Evolutionary conservation across 2,797 vertebrate species (phyloP), one percentile per base, ranked within the genome.

Genomic region (Lepus oiostolus): DNA sequence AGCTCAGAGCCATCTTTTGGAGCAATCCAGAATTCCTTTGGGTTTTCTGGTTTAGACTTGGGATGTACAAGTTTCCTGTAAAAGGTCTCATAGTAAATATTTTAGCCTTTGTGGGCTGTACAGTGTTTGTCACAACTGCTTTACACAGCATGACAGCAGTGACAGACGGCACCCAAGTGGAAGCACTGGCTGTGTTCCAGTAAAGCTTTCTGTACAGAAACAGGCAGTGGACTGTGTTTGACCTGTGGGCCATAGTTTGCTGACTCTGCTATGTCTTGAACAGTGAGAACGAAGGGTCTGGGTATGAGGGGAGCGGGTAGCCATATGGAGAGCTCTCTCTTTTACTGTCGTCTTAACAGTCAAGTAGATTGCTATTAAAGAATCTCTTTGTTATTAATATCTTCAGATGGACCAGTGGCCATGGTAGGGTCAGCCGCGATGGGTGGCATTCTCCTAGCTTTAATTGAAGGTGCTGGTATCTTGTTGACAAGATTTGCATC

Each of bases 381-480:
- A 22, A 7, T 13, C 17, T 77, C 62, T 95, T 77, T 92, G 26
- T 94, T 21, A 0, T 84, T 94, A 12, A 10, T n/a, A 21, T 92
- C 4, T 96, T 82, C 28, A 99, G 99, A 99, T 85, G 99, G 99
- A 68, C 99, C 99, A 0, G 98, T 99, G 79, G 99, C 99, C 96
- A 99, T 99, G 99, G 98, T 99, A 0, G 99, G 99, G 38, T 99
- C 99, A 47, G 99, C 99, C 0, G 99, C 99, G 0, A 99, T 99
- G 99, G 99, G 99, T 65, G 99, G 99, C 38, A 99, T 99, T 96
- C 98, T 99, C 72, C 98, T 99, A 91, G 99, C 99, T 7, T 98
- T 99, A 93, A 99, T 99, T 58, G 99, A 99, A 98, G 99, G 99
- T 17, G 99, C 99, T 88, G 99, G 99, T 63, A 99, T 99, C 97